Conservation (phyloP, 2,888 invertebrate species). For the Polymixis lichenea region DNA sequence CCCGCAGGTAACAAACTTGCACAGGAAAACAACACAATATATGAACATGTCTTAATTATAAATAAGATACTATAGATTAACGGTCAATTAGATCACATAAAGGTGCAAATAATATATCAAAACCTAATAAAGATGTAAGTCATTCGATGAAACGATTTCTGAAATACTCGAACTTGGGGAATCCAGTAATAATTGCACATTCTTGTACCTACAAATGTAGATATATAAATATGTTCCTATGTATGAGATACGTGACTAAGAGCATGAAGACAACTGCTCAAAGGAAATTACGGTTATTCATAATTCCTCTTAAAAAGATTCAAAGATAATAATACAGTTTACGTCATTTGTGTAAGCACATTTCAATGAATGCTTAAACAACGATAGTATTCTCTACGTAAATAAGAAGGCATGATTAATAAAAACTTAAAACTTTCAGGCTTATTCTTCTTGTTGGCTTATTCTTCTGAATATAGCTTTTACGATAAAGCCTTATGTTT, state of each 20-base stretch:
- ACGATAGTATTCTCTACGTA: not conserved
- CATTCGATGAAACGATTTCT: not conserved
- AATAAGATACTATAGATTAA: not conserved
- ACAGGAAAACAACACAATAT: slow-evolving; percentile 35
- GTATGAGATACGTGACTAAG: slow-evolving; percentile 68
- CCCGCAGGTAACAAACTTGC: slow-evolving; percentile 30
- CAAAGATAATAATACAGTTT: slow-evolving; percentile 21
- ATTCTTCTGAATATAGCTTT: not conserved
- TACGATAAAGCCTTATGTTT: not conserved
- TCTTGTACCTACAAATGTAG: slow-evolving; percentile 1
- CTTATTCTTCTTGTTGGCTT: not conserved
- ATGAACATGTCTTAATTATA: not conserved
- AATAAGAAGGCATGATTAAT: not conserved
- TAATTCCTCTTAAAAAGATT: slow-evolving; percentile 45
- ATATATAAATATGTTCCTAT: not conserved
- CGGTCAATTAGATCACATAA: slow-evolving; percentile 1
- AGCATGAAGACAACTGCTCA: slow-evolving; percentile 62
- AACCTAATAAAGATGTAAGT: not conserved
- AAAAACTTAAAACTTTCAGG: not conserved
- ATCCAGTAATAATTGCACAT: slow-evolving; percentile 14
- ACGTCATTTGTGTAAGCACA: slow-evolving; percentile 27
- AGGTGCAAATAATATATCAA: not conserved
- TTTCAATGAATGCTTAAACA: too few relatives aligned
- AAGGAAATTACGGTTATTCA: slow-evolving; percentile 49
- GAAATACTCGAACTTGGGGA: slow-evolving; percentile 20